These are phyloP conservation scores for Antitype chi DNA, from an alignment of 2,888 invertebrate species.

Conservation along the genomic window DNA sequence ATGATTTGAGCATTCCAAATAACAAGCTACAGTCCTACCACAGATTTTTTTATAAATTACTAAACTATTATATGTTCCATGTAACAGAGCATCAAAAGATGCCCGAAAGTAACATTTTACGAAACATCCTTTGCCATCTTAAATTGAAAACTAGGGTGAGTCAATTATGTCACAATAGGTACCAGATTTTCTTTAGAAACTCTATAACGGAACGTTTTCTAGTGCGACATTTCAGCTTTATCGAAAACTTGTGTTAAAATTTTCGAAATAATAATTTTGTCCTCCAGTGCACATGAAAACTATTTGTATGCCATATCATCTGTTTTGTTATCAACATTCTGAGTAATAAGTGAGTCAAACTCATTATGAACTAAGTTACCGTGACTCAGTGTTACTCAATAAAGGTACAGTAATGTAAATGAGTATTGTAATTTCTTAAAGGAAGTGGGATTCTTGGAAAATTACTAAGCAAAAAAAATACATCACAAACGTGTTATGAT, in stretches of 20 bases:
- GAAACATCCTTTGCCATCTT: too few relatives aligned
- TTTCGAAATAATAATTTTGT: background rate
- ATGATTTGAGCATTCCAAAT: too few relatives aligned
- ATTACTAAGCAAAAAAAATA: slow-evolving; percentile 4
- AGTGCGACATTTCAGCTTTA: background rate
- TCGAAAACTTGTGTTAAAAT: background rate
- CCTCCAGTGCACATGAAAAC: slow-evolving; percentile 20
- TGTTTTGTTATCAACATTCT: slow-evolving; percentile 11
- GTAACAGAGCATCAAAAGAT: too few relatives aligned
- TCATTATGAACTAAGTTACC: slow-evolving; percentile 23
- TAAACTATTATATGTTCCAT: too few relatives aligned
- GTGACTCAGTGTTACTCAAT: slow-evolving; percentile 18
- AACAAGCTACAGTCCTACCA: too few relatives aligned
- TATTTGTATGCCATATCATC: slow-evolving; percentile 1
- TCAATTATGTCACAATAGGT: background rate
- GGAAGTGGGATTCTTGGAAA: slow-evolving; percentile 15
- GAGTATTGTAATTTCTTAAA: slow-evolving; percentile 1
- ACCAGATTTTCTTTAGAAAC: background rate
- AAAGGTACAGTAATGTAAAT: slow-evolving; percentile 12
- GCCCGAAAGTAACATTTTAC: too few relatives aligned
- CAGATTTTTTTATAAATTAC: too few relatives aligned
- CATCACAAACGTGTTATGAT: background rate
- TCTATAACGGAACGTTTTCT: too few relatives aligned
- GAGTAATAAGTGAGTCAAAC: slow-evolving; percentile 39
- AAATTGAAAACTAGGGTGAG: too few relatives aligned